Percentiles rank a stretch among this genome's conserved stretches.
phyloP scores from a whole-genome alignment of 2,888 invertebrate species.

The Cheilosia impressa region DNA sequence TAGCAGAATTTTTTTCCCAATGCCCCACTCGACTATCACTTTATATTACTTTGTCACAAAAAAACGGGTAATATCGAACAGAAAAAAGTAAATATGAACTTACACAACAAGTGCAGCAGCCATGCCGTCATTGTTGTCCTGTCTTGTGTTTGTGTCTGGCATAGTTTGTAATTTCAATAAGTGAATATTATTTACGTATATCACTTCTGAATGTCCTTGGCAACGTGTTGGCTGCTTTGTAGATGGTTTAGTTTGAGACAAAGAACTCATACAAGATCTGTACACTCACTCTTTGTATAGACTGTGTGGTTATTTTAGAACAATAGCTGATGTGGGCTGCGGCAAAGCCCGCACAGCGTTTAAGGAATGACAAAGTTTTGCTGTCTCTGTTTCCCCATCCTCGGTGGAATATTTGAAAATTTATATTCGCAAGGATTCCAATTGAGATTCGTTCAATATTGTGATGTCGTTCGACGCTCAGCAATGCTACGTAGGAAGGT shows the following conservation, averaged over 20 bases:
- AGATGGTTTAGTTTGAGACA: slow-evolving; percentile 1
- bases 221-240: slow-evolving; percentile 28
- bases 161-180: slow-evolving; percentile 74
- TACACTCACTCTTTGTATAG: background rate
- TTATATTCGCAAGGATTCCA: slow-evolving; percentile 43
- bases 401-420: background rate
- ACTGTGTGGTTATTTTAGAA: slow-evolving; percentile 13
- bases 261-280: too few relatives aligned
- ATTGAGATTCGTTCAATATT: slow-evolving; percentile 59
- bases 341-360: slow-evolving; percentile 17
- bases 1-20: background rate
- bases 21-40: slow-evolving; percentile 18
- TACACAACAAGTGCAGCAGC: slow-evolving; percentile 16
- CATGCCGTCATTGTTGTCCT: slow-evolving; percentile 36
- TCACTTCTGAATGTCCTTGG: slow-evolving; percentile 46
- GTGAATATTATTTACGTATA: slow-evolving; percentile 69
- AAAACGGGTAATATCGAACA: background rate
- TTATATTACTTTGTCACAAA: slow-evolving; percentile 25
- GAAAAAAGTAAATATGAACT: slow-evolving; percentile 4
- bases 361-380: slow-evolving; percentile 41
- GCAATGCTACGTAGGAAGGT: slow-evolving; percentile 8
- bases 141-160: slow-evolving; percentile 43
- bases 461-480: slow-evolving; percentile 36
- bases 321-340: background rate
- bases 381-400: background rate